Base-by-base conservation (phyloP, 2,888 invertebrate genomes). In the Campoplex nolae region DNA sequence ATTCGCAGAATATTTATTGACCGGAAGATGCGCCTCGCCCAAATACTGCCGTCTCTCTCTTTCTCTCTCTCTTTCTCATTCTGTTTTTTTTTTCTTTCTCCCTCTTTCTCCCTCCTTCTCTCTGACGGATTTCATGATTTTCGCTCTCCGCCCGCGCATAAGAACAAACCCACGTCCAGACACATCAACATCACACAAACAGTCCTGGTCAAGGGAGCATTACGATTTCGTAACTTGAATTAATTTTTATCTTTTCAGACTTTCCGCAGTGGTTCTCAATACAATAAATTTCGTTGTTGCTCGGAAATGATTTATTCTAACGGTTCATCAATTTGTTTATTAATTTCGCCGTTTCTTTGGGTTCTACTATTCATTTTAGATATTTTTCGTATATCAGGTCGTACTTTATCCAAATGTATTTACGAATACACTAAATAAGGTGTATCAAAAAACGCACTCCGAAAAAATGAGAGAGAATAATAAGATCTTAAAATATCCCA, bases 1-100 rank as follows among this genome's bases (percentile, higher is more conserved):
- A 84, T 87, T 88, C 78, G 79, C 74, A 71, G 86, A 75, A 82
- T 86, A 85, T 89, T 88, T 86, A 89, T 88, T 86, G 84, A 81
- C 88, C 88, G 89, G 89, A 89, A 87, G 88, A 85, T 81, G 84
- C 79, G 88, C 79, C 88, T 89, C 88, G 84, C 88, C 89, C 82
- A 88, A 86, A 85, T 76, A 58, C 76, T 16, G 45, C 71, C 56
- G 42, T 75, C 58, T 35, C 23, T 62, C 23, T 65, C 51, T 83
- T 13, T 28, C 58, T 54, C 18, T 42, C n/a, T 71, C 62, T 83
- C 23, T 38, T 13, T 78, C 54, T 70, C 67, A 6, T 38, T 38
- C 6, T 38, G 38, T 4, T 38, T 32, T 38, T 75, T 1, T 79
- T 42, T 54, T 58, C 45, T 23, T 68, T n/a, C n/a, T n/a, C 42